Evolutionary conservation across 2,888 invertebrate species (phyloP).

Genomic region (Callyntrura sp.): DNA sequence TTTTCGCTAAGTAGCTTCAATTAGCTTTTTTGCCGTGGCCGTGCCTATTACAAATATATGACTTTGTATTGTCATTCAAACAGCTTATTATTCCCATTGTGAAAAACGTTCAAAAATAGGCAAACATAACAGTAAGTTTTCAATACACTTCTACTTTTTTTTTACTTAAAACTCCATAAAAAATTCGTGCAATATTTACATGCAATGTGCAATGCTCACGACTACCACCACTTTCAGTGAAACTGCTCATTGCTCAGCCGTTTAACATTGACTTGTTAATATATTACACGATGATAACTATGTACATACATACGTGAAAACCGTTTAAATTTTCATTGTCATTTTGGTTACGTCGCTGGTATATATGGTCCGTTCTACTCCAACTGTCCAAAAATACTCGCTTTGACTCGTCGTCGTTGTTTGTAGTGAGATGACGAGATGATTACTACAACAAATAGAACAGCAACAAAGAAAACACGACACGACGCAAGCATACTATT

Average conservation of each 20-base stretch:
- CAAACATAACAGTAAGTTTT: constrained; percentile 47
- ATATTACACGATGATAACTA: too few relatives aligned
- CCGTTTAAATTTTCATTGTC: constrained; percentile 52
- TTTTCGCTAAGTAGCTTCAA: not conserved
- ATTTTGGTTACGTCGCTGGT: constrained; percentile 11
- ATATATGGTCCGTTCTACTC: not conserved
- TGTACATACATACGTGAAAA: not conserved
- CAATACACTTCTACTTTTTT: constrained; percentile 20
- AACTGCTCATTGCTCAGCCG: not conserved
- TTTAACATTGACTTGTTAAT: constrained; percentile 46
- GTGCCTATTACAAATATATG: constrained; percentile 6
- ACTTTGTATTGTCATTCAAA: constrained; percentile 33
- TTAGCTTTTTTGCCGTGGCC: constrained; percentile 16
- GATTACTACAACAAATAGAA: constrained; percentile 10
- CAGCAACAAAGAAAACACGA: constrained; percentile 28
- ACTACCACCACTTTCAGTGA: not conserved
- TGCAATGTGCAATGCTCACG: too few relatives aligned
- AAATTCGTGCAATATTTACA: not conserved
- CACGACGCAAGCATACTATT: constrained; percentile 5
- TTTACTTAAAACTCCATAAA: constrained; percentile 29
- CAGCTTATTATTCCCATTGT: constrained; percentile 9
- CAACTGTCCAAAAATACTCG: constrained; percentile 27
- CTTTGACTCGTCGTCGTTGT: not conserved
- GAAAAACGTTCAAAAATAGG: not conserved
- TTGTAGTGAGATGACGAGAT: not conserved